Base-by-base conservation (phyloP, 1,140 invertebrate species). In the Zaprionus kolodkinae region DNA sequence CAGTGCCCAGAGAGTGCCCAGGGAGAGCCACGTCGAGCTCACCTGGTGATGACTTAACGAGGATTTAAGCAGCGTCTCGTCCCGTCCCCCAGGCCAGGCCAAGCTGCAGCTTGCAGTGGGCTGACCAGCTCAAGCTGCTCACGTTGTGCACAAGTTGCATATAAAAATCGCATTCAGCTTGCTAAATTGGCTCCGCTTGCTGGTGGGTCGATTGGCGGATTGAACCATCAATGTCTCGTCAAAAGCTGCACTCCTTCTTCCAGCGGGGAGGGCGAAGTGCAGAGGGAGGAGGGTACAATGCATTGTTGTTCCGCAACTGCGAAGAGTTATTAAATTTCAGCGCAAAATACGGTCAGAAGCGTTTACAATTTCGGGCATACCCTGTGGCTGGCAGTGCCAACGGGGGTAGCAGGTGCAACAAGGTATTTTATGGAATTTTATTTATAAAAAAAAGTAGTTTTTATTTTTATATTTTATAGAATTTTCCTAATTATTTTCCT, bases 161-260 rank as follows among this genome's bases (percentile, higher is more conserved):
- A 81, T 81, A 72, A 67, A 74, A 77, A 75, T 81, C 75, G 82
- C 82, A 85, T 81, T 76, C 72, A 56, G 79, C 48, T 78, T 85
- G 85, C 85, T 88, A 88, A 88, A 88, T 88, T 88, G 85, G 85
- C 81, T 89, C 73, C 35, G 38, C 84, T 60, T 67, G 68, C 74
- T 84, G 84, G 84, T 87, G 84, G 84, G 77, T 87, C 60, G 72
- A 74, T 70, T 83, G 65, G 73, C 60, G 66, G 85, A 88, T 88
- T 88, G 85, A 88, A 88, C 85, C 85, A 88, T 88, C 85, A 88
- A 90, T 90, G 85, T 88, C 84, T 89, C 84, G 76, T 90, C 86
- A 90, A 85, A 78, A 79, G 60, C 40, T 74, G 72, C 36, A 50
- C 64, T 69, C 64, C 50, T 71, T 43, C 68, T 62, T 17, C n/a